A percentile compares a stretch with the other conserved stretches of the same genome.
Evolutionary conservation across 2,888 invertebrate genomes (phyloP).

Genomic region (Dolomedes plantarius): DNA sequence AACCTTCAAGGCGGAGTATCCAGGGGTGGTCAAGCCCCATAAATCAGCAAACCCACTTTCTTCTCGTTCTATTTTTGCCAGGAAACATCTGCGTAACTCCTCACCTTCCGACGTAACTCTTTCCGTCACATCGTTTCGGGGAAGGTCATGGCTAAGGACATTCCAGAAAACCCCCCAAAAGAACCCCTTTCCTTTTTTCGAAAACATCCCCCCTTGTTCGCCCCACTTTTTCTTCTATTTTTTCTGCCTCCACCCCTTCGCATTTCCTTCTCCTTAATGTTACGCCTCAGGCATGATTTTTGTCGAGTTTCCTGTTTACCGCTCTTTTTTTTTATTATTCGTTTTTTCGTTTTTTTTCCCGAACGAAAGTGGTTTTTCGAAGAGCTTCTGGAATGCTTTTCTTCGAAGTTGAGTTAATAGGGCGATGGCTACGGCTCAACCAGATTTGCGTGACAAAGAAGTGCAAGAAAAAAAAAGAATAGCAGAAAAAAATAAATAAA

Average conservation of each 20-base stretch:
- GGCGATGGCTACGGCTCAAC: neutral
- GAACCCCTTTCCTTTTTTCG: conserved; percentile 58
- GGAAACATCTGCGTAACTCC: conserved; percentile 49
- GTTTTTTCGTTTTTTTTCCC: neutral
- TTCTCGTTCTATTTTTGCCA: conserved; percentile 26
- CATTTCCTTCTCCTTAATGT: conserved; percentile 5
- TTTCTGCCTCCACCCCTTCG: conserved; percentile 7
- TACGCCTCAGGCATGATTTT: conserved; percentile 12
- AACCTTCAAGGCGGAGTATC: neutral
- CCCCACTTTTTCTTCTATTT: conserved; percentile 44
- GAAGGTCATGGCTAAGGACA: conserved; percentile 66
- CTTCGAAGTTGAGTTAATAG: neutral
- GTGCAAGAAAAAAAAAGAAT: no score
- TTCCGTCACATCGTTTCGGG: neutral
- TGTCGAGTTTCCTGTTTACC: conserved; percentile 11
- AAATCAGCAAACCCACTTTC: conserved; percentile 17
- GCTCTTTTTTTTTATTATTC: neutral
- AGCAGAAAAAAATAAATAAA: neutral
- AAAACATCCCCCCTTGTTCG: conserved; percentile 29
- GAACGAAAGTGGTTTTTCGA: neutral
- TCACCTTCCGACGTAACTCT: conserved; percentile 1
- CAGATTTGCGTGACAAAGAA: neutral
- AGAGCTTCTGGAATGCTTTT: neutral
- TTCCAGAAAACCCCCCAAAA: conserved; percentile 43
- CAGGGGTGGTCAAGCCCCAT: conserved; percentile 22